A percentile compares a stretch with the other conserved stretches of the same genome.
Conservation (phyloP, 1,140 invertebrate species). For the Penaeus chinensis region DNA sequence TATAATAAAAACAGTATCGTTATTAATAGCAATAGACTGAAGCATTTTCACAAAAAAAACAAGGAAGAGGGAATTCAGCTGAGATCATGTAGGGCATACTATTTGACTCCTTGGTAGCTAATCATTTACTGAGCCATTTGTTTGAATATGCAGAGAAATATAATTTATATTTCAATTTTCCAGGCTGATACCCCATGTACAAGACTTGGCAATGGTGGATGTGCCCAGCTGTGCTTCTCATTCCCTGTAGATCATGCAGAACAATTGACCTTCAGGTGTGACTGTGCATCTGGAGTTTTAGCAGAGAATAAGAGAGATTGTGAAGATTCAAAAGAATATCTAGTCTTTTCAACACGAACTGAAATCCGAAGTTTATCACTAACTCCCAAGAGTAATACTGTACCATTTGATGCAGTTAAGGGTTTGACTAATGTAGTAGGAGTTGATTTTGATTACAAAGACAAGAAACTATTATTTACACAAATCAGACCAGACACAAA, state of each 20-base stretch:
- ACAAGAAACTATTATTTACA: slow-evolving; percentile 89
- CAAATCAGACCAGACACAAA: slow-evolving; percentile 91
- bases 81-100: too few species aligned
- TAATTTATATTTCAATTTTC: slow-evolving; percentile 13
- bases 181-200: slow-evolving; percentile 81
- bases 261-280: slow-evolving; percentile 79
- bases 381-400: slow-evolving; percentile 81
- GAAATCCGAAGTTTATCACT: slow-evolving; percentile 89
- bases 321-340: slow-evolving; percentile 84
- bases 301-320: slow-evolving; percentile 77
- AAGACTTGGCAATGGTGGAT: slow-evolving; percentile 80
- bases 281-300: slow-evolving; percentile 88
- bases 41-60: too few species aligned
- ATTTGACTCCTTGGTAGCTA: too few species aligned
- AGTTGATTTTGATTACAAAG: slow-evolving; percentile 92
- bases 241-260: slow-evolving; percentile 73
- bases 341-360: slow-evolving; percentile 91
- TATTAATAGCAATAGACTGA: too few species aligned
- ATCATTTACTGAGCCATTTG: too few species aligned
- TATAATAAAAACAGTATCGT: too few species aligned
- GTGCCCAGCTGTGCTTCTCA: slow-evolving; percentile 96
- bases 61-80: too few species aligned
- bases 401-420: slow-evolving; percentile 85
- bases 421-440: slow-evolving; percentile 94
- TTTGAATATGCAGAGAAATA: background rate